phyloP scores from a whole-genome alignment of 2,888 invertebrate genomes.

The Automeris io region DNA sequence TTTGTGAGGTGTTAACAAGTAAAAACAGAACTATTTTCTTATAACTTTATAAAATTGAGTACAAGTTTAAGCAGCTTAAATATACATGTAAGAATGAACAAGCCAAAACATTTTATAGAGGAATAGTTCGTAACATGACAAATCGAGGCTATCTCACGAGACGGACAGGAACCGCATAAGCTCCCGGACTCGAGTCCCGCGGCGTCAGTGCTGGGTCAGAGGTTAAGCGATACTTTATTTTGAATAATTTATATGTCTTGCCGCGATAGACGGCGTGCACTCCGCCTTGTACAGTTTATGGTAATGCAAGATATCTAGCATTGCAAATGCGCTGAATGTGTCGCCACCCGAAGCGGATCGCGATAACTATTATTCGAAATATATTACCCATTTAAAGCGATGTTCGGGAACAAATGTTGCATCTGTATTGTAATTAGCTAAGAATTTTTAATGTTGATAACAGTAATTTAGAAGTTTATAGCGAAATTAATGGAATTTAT shows the following conservation, averaged over 20 bases:
- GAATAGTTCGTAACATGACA: neutral
- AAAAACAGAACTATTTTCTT: too few species aligned
- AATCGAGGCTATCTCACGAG: neutral
- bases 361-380: constrained; percentile 57
- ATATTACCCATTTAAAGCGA: constrained; percentile 43
- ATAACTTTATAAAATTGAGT: too few species aligned
- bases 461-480: too few species aligned
- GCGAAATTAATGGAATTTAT: too few species aligned
- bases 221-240: constrained; percentile 78
- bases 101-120: too few species aligned
- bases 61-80: too few species aligned
- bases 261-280: constrained; percentile 73
- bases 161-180: neutral
- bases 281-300: constrained; percentile 74
- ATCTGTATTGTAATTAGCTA: too few species aligned
- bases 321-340: constrained; percentile 75
- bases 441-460: too few species aligned
- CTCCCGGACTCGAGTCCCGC: constrained; percentile 9
- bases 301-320: constrained; percentile 74
- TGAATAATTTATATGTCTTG: constrained; percentile 77
- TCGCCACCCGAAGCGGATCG: constrained; percentile 59
- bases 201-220: constrained; percentile 49
- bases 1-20: too few species aligned
- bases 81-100: too few species aligned
- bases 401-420: constrained; percentile 44